Percentiles rank a stretch among this genome's conserved stretches.
Evolutionary conservation across 2,888 invertebrate genomes (phyloP).

Genomic region (Dryadula phaetusa): DNA sequence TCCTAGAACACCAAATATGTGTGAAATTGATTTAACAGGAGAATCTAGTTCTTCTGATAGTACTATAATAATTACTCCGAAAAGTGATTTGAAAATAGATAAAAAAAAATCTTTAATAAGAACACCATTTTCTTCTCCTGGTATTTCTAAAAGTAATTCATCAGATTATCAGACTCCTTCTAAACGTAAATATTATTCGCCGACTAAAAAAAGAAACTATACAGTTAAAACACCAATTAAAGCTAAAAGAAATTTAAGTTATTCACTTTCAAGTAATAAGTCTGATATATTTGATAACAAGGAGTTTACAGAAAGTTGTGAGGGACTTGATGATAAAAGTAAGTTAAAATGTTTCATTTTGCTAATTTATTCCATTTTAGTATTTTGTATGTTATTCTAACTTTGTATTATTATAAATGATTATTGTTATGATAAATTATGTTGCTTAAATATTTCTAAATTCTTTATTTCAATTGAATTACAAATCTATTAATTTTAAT

Average conservation of each 20-base stretch:
- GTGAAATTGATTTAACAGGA: conserved; percentile 59
- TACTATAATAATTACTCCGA: conserved; percentile 54
- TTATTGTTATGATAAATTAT: no score
- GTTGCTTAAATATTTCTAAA: no score
- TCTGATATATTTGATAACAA: conserved; percentile 28
- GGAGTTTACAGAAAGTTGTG: conserved; percentile 50
- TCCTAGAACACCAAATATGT: conserved; percentile 45
- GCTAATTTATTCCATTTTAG: background rate
- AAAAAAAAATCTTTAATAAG: background rate
- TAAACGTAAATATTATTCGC: conserved; percentile 63
- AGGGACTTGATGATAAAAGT: conserved; percentile 72
- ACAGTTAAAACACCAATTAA: conserved; percentile 52
- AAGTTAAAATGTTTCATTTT: conserved; percentile 48
- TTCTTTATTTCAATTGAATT: conserved; percentile 5
- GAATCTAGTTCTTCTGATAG: conserved; percentile 42
- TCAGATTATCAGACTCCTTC: conserved; percentile 47
- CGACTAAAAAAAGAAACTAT: conserved; percentile 62
- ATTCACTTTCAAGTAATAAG: conserved; percentile 42
- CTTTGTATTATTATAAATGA: no score
- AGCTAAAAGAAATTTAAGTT: conserved; percentile 58
- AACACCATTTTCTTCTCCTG: conserved; percentile 27
- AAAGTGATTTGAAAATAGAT: conserved; percentile 26
- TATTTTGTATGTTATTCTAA: no score
- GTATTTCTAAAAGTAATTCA: conserved; percentile 5
- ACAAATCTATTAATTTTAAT: background rate